Evolutionary conservation across 1,140 invertebrate species (phyloP).

Genomic region (Lepidurus couesii): DNA sequence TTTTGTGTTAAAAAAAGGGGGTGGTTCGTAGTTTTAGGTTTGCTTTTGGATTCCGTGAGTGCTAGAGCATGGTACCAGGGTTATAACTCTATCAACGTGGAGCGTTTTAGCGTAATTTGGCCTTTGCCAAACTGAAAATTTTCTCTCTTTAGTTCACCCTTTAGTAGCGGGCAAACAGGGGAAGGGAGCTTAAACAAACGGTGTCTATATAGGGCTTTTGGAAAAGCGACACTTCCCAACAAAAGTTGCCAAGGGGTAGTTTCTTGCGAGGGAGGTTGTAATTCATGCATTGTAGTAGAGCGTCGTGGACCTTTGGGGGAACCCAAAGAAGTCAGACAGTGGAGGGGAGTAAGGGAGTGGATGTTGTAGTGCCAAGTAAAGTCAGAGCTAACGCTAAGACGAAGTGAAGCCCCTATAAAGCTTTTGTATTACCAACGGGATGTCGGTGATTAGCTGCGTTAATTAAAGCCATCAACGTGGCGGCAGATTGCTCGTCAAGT

Average conservation of each 20-base stretch:
- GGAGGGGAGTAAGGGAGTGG: not conserved
- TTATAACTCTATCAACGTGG: not conserved
- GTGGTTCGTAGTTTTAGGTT: not conserved
- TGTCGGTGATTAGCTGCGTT: slow-evolving; percentile 29
- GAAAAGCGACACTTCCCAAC: not conserved
- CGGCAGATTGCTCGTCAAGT: slow-evolving; percentile 26
- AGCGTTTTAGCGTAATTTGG: slow-evolving; percentile 10
- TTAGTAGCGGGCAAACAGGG: not conserved
- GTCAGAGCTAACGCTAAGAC: not conserved
- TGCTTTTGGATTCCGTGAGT: not conserved
- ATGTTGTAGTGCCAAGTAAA: not conserved
- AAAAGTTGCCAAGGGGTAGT: not conserved
- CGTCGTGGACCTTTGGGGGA: not conserved
- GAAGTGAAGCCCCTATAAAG: not conserved
- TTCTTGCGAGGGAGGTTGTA: slow-evolving; percentile 11
- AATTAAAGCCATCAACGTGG: slow-evolving; percentile 30
- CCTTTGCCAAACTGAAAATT: not conserved
- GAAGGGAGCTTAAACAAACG: not conserved
- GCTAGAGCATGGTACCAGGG: not conserved
- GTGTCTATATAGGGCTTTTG: not conserved
- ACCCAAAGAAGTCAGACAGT: not conserved
- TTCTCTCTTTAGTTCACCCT: not conserved
- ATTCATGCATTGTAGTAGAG: slow-evolving; percentile 1
- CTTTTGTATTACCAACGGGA: slow-evolving; percentile 26
- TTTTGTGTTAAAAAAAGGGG: not conserved